These are phyloP conservation scores for Aradus depressus DNA, from an alignment of 2,888 invertebrate genomes.

Conservation along the genomic window DNA sequence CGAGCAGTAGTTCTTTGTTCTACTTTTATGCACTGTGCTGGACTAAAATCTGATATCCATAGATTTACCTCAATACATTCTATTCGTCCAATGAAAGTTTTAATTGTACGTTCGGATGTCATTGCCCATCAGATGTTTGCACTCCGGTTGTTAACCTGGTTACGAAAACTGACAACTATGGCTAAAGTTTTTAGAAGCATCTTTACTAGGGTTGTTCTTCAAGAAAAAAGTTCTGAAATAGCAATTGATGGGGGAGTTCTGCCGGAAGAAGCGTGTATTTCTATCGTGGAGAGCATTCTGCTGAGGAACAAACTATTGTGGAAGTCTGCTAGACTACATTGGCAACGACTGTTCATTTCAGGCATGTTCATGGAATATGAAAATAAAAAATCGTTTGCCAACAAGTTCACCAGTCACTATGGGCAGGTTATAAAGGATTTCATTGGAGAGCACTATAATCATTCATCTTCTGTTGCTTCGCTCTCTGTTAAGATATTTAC, in stretches of 20 bases:
- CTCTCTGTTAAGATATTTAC: slow-evolving; percentile 94
- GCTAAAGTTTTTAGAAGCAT: slow-evolving; percentile 66
- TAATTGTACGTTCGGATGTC: slow-evolving; percentile 80
- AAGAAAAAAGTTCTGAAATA: slow-evolving; percentile 32
- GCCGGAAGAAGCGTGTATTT: no score
- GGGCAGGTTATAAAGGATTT: slow-evolving; percentile 81
- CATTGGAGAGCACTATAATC: slow-evolving; percentile 94
- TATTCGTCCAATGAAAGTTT: slow-evolving; percentile 67
- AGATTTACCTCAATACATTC: slow-evolving; percentile 67
- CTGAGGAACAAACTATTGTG: slow-evolving; percentile 80
- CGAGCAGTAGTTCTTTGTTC: slow-evolving; percentile 81
- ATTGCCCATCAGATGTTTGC: slow-evolving; percentile 92
- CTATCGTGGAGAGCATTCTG: slow-evolving; percentile 58
- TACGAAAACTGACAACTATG: slow-evolving; percentile 73
- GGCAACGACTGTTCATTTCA: slow-evolving; percentile 94
- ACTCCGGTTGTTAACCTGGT: slow-evolving; percentile 78
- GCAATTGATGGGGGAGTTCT: slow-evolving; percentile 31
- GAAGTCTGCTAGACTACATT: slow-evolving; percentile 87
- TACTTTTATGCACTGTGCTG: slow-evolving; percentile 63
- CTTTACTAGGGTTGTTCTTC: slow-evolving; percentile 59
- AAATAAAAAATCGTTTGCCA: slow-evolving; percentile 80
- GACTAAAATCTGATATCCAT: slow-evolving; percentile 70
- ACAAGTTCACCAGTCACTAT: slow-evolving; percentile 75
- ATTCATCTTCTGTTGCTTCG: slow-evolving; percentile 85
- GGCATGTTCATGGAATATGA: slow-evolving; percentile 93